Evolutionary conservation across 53 echinoderm and acorn worm species (phyloP).

Genomic region (Actinopyga echinites): DNA sequence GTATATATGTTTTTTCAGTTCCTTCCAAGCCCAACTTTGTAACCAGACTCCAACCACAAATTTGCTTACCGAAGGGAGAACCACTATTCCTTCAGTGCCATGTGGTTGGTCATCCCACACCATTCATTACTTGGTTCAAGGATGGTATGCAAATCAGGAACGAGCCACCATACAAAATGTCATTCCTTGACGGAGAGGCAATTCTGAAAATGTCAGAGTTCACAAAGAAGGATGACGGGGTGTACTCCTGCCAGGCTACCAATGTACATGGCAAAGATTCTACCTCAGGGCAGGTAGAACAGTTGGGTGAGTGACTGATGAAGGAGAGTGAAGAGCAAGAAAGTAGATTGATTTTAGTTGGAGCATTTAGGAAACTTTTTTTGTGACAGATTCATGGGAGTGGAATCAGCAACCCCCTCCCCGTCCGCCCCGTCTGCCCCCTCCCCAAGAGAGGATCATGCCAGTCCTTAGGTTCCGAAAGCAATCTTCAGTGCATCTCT

Average conservation of each 20-base stretch:
- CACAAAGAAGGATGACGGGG: constrained; percentile 76
- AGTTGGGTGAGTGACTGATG: not conserved
- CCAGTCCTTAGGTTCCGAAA: too few species aligned
- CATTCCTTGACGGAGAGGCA: constrained; percentile 71
- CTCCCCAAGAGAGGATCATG: too few species aligned
- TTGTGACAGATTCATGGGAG: too few species aligned
- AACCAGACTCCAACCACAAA: constrained; percentile 18
- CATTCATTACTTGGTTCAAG: constrained; percentile 91
- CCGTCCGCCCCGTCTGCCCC: too few species aligned
- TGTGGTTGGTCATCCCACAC: constrained; percentile 59
- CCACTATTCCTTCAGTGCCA: constrained; percentile 64
- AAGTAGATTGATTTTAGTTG: too few species aligned
- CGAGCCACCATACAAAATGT: constrained; percentile 67
- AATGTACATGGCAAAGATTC: constrained; percentile 66
- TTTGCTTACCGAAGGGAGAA: constrained; percentile 55
- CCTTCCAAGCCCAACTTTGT: constrained; percentile 44
- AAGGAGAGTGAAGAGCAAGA: too few species aligned
- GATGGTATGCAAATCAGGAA: constrained; percentile 69
- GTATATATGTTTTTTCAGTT: not conserved
- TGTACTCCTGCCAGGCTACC: constrained; percentile 79
- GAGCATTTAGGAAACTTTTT: too few species aligned
- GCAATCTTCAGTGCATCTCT: too few species aligned
- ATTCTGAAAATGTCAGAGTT: constrained; percentile 63
- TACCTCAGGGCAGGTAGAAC: constrained; percentile 37
- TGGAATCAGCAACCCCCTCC: too few species aligned